phyloP scores from a whole-genome alignment of 2,888 invertebrate species.

The Ephialtes manifestator region DNA sequence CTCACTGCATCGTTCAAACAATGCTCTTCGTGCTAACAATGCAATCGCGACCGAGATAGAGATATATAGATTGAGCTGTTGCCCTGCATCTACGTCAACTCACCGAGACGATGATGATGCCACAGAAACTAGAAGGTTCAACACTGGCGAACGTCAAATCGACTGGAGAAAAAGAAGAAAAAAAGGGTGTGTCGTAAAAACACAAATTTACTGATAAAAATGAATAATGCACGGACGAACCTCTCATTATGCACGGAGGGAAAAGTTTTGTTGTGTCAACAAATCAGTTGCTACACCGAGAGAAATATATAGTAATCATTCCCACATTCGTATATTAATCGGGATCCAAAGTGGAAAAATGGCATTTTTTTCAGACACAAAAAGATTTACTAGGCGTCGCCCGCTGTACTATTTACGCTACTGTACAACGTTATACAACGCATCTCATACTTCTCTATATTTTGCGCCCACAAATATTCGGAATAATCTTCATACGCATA shows the following conservation, averaged over 20 bases:
- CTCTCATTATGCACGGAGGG: not conserved
- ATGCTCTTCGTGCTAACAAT: constrained; percentile 81
- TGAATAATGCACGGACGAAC: not conserved
- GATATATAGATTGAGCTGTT: constrained; percentile 73
- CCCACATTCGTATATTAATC: too few species aligned
- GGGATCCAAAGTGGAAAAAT: too few species aligned
- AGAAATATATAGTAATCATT: too few species aligned
- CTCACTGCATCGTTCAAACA: constrained; percentile 81
- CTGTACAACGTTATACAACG: too few species aligned
- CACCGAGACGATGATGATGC: constrained; percentile 30
- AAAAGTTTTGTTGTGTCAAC: too few species aligned
- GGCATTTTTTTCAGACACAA: too few species aligned
- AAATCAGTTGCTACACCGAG: too few species aligned
- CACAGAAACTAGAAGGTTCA: not conserved
- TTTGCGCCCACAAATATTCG: too few species aligned
- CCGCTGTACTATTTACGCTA: too few species aligned
- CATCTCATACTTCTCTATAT: too few species aligned
- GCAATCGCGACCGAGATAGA: constrained; percentile 81
- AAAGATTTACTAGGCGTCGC: too few species aligned
- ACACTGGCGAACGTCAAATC: constrained; percentile 4
- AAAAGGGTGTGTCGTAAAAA: not conserved
- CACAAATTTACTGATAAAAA: not conserved
- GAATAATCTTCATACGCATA: too few species aligned
- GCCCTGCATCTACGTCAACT: constrained; percentile 47
- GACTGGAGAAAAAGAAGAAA: not conserved